These are phyloP conservation scores for Brachyptera risi DNA, from an alignment of 2,888 invertebrate species.

Conservation along the genomic window DNA sequence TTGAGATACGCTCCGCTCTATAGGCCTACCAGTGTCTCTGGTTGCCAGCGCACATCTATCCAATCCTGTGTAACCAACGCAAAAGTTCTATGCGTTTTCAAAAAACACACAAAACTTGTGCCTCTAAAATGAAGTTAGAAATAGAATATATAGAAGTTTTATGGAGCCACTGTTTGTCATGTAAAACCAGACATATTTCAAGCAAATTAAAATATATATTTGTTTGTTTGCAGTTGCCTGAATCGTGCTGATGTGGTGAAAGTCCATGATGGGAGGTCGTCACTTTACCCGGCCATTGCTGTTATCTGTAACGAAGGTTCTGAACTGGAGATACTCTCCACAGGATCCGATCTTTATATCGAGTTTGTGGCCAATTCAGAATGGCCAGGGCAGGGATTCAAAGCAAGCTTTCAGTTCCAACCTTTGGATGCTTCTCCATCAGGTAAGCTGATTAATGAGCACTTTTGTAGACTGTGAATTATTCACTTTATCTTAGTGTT, in stretches of 20 bases:
- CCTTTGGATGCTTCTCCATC: conserved; percentile 60
- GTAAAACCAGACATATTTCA: conserved; percentile 44
- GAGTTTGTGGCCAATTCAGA: conserved; percentile 83
- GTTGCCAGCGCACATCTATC: background rate
- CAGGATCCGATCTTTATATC: conserved; percentile 74
- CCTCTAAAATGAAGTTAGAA: conserved; percentile 14
- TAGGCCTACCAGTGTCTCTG: background rate
- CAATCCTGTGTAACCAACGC: background rate
- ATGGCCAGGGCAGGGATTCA: conserved; percentile 73
- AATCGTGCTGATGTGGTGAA: conserved; percentile 79
- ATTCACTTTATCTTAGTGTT: no score
- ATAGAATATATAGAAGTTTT: background rate
- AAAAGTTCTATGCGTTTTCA: conserved; percentile 9
- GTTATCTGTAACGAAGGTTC: conserved; percentile 77
- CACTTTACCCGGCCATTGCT: conserved; percentile 69
- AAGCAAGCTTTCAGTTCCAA: conserved; percentile 70
- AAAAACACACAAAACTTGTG: conserved; percentile 11
- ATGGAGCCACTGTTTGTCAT: background rate
- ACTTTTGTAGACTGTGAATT: no score
- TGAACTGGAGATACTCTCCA: conserved; percentile 75
- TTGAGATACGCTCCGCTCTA: conserved; percentile 15
- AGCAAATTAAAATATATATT: no score
- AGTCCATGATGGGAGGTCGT: conserved; percentile 76
- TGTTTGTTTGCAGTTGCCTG: conserved; percentile 62
- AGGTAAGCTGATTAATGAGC: no score